Evolutionary conservation across 2,888 invertebrate species (phyloP), one percentile per base, ranked within the genome.

Genomic region (Diplolepis rosae): DNA sequence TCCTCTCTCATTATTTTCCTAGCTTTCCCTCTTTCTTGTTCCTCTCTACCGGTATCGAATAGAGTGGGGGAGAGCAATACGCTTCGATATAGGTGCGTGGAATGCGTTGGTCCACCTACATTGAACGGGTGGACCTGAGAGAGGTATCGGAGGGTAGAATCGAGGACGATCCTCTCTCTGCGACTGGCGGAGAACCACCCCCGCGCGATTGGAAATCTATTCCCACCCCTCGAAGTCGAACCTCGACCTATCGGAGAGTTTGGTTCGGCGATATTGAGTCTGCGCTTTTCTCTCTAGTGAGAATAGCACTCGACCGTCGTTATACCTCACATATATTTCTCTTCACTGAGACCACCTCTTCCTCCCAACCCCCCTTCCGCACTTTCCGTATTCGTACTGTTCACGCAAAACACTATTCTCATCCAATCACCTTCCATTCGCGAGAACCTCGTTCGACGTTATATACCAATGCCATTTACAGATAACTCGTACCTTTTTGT

Each of bases 31-130:
- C 74, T 76, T 75, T 76, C 56, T 68, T 69, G 61, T 69, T 71
- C 56, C 52, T 24, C 50, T 15, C 5, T 35, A 11, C 68, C 71
- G 35, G 65, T 18, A 24, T 56, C 72, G 76, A 76, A 76, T 76
- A 70, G 71, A 69, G 69, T 77, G 77, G 70, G 81, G 79, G 78
- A 77, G 80, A n/a, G 82, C 77, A 79, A 79, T 77, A 77, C 72
- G 77, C 75, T 7, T 35, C 74, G 68, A 72, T 71, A 69, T 76
- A 82, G 83, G 89, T 90, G 85, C 85, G 84, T 84, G 80, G 89
- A 84, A 88, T 87, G 88, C 89, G 84, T 89, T 77, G 83, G 90
- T 89, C 87, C 90, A 90, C 85, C 90, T 86, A 87, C 83, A 82
- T 75, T 73, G 79, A 80, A 84, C 74, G 78, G 81, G 80, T 82